Evolutionary conservation across 2,888 invertebrate species (phyloP).

Genomic region (Leptura quadrifasciata): DNA sequence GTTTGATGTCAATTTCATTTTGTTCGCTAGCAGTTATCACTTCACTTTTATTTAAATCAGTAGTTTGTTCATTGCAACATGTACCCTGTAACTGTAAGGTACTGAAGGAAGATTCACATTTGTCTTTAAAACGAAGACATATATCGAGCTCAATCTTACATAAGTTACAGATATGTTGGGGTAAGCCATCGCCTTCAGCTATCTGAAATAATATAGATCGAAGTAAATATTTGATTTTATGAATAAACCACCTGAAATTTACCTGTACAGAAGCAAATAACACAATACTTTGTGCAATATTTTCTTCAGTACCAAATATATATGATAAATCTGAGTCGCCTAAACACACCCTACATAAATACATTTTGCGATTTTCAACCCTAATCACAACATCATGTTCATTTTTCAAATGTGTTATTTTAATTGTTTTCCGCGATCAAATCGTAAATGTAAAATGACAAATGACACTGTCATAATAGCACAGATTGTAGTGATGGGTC

Average conservation of each 20-base stretch:
- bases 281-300: constrained; percentile 49
- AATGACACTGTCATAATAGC: too few relatives aligned
- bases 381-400: too few relatives aligned
- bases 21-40: constrained; percentile 15
- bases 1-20: constrained; percentile 19
- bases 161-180: constrained; percentile 57
- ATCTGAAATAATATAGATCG: constrained; percentile 48
- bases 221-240: constrained; percentile 11
- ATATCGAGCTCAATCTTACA: constrained; percentile 56
- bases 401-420: too few relatives aligned
- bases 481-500: too few relatives aligned
- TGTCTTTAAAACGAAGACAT: constrained; percentile 56
- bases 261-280: constrained; percentile 55
- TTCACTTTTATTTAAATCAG: background rate
- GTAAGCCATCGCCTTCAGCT: constrained; percentile 54
- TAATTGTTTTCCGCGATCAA: too few relatives aligned
- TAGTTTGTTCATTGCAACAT: background rate
- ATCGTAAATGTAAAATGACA: too few relatives aligned
- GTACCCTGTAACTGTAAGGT: constrained; percentile 30
- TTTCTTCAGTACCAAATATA: constrained; percentile 51
- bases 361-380: constrained; percentile 27
- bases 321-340: constrained; percentile 45
- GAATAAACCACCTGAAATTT: constrained; percentile 14
- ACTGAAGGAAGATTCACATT: constrained; percentile 56
- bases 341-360: constrained; percentile 58